Conservation (phyloP, 2,797 vertebrate species). For the Semaprochilodus insignis region DNA sequence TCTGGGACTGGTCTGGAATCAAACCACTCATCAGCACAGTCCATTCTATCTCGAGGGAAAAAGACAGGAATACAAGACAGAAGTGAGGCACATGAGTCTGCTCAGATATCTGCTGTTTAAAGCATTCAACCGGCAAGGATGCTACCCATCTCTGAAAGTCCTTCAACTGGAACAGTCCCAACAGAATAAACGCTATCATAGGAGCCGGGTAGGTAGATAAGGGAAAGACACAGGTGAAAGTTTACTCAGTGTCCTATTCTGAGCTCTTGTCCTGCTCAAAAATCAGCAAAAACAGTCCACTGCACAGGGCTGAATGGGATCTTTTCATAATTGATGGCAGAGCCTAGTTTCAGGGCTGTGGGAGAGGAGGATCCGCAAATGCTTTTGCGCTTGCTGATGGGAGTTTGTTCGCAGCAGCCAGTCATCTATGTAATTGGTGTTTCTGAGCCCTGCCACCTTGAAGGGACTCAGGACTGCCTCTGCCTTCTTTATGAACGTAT, state of each 20-base stretch:
- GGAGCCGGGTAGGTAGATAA: background rate
- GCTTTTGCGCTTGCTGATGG: constrained; percentile 6
- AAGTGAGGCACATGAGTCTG: background rate
- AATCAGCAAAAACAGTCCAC: background rate
- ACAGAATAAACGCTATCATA: constrained; percentile 10
- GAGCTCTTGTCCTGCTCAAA: background rate
- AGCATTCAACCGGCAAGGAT: constrained; percentile 9
- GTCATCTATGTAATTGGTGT: constrained; percentile 37
- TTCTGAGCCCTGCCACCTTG: constrained; percentile 28
- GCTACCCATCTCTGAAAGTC: background rate
- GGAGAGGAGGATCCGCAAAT: constrained; percentile 8
- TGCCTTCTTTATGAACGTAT: constrained; percentile 15
- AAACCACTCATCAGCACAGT: background rate
- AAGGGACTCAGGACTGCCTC: constrained; percentile 11
- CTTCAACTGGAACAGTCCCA: constrained; percentile 14
- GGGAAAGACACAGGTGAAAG: constrained; percentile 1
- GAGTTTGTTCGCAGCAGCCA: constrained; percentile 39
- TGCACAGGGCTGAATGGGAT: constrained; percentile 4
- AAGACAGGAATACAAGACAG: background rate
- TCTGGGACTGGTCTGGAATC: background rate
- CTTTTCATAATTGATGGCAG: constrained; percentile 30
- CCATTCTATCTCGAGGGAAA: background rate
- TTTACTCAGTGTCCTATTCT: constrained; percentile 10
- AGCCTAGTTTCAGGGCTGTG: background rate
- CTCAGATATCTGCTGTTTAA: constrained; percentile 19